Evolutionary conservation across 2,113 vertebrate species (phyloP), one percentile per base, ranked within the genome.

Genomic region (Jacana jacana): DNA sequence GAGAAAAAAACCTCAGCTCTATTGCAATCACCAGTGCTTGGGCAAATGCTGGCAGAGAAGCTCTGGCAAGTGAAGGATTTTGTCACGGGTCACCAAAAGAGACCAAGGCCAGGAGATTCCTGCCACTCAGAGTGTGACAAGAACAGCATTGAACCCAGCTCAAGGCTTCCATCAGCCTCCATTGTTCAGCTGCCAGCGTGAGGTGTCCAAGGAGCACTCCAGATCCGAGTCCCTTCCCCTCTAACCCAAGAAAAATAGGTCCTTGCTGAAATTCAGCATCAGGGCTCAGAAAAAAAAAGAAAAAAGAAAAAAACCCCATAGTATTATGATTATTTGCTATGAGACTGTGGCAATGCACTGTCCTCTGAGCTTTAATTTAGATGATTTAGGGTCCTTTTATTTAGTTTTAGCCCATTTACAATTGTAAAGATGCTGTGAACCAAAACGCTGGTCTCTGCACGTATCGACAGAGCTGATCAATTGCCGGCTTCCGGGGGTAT

Each of bases 331-430:
- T 42, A 63, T 68, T 95, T 89, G 33, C 66, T 80, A 6, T 57
- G 92, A 92, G 66, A 28, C 57, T 42, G 46, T 69, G 64, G 81
- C 58, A 80, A 63, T 49, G 77, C 8, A 8, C 77, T 80, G 81
- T 87, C 92, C 85, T 96, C 94, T 30, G 68, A 89, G 89, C 80
- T 95, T 93, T 96, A 87, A 97, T 96, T 94, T 90, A 91, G 92
- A 93, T 95, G 94, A 95, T 96, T 96, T 95, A 96, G 77, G 35
- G 77, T n/a, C 35, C 46, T 89, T 96, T 94, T 81, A 83, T 91
- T 95, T 92, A 54, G 87, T 73, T 95, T 91, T 90, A 77, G 71
- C 77, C 73, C 82, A 81, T 91, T 90, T 87, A 82, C 81, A 73
- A 76, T 83, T 89, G 91, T 81, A 54, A 77, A 82, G 93, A 95